These are phyloP conservation scores for Gallinago undulata DNA, from an alignment of 2,113 vertebrate genomes.

Conservation along the genomic window DNA sequence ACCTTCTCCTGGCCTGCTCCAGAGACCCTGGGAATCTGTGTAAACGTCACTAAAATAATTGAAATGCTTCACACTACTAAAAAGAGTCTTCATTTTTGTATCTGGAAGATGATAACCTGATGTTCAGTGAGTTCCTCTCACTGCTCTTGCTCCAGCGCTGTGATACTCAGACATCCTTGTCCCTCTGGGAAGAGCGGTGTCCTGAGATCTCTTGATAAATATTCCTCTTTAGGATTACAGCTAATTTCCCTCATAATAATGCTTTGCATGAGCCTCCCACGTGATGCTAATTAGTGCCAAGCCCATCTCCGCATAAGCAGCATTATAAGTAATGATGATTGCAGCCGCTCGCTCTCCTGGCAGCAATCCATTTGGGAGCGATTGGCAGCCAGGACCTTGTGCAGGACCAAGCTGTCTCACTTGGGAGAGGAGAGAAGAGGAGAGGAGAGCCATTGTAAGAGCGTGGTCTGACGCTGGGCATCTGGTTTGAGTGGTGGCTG, in stretches of 20 bases:
- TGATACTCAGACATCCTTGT: neutral
- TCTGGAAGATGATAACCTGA: too few relatives aligned
- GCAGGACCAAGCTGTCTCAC: neutral
- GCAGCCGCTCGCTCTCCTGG: neutral
- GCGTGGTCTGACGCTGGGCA: rapidly evolving
- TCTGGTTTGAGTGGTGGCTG: neutral
- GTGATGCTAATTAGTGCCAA: neutral
- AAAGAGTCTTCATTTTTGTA: too few relatives aligned
- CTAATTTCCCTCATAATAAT: neutral
- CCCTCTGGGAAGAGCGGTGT: neutral
- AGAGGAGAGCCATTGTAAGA: neutral
- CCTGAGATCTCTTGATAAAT: neutral
- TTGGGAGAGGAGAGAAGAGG: neutral
- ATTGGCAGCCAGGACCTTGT: neutral
- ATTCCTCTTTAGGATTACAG: neutral
- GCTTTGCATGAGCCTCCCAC: neutral
- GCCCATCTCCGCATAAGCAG: neutral
- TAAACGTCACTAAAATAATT: neutral
- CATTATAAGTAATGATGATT: neutral
- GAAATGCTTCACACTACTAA: neutral
- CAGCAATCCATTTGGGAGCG: neutral
- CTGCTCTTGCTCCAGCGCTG: neutral
- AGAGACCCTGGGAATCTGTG: neutral
- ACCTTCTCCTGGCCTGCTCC: neutral
- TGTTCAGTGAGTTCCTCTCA: neutral